Evolutionary conservation across 2,113 vertebrate species (phyloP), one percentile per base, ranked within the genome.

Genomic region (Tor tambroides): DNA sequence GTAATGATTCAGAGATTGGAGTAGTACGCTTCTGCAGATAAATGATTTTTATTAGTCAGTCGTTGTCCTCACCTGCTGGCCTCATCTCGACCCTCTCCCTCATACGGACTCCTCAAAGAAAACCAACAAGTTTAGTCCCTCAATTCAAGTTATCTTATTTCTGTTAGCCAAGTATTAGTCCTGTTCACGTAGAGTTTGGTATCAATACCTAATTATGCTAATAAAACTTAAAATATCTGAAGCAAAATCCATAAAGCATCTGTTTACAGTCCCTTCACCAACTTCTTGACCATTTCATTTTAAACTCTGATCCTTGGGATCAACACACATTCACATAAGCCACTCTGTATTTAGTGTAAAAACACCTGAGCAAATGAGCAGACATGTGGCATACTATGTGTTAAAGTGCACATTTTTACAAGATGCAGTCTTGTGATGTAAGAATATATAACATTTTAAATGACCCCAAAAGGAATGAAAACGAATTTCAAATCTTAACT

Each of bases 81-180:
- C 93, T 96, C 95, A 93, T 95, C 94, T 86, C 92, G 95, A 89
- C 95, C 94, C 92, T 96, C 95, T 89, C 95, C 94, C 93, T 96
- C 96, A 94, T 95, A 93, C 90, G 93, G 94, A 92, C 94, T 96
- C 96, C 96, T 96, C 95, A 94, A 96, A 95, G 95, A 93, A 95
- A 93, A 95, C 86, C 87, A 90, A 91, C 85, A 92, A 91, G 91
- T 92, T 92, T 91, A 92, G 91, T 88, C 61, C 80, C 71, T 86
- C 81, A 61, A 69, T 85, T 71, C 76, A 35, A 30, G 35, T 77
- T 30, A 76, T 77, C 15, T 35, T 89, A 77, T 32, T 85, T 1
- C 26, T 30, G 71, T 15, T 87, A 72, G 32, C 80, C 14, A 71
- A 61, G 69, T 76, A 83, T 38, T 59, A 59, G 54, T 80, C 56